Conservation (phyloP, 2,797 vertebrate genomes). For the Rhabdomys pumilio region DNA sequence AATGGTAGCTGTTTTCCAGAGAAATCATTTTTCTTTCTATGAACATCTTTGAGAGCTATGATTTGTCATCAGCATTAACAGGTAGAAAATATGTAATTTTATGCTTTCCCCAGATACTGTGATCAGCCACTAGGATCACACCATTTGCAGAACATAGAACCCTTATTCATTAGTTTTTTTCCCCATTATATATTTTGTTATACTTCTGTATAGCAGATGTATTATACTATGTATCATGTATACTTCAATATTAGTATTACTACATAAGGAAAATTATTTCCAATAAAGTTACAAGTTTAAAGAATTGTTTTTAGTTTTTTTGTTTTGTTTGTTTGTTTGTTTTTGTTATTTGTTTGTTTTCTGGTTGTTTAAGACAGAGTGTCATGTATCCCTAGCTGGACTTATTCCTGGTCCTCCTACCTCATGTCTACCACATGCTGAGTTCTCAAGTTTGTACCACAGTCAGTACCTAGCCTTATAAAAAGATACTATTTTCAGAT, state of each 20-base stretch:
- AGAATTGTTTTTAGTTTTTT: not conserved
- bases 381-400: not conserved
- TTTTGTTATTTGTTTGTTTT: not conserved
- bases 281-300: not conserved
- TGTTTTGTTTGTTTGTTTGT: not conserved
- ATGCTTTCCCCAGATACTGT: slow-evolving; percentile 32
- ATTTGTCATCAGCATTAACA: slow-evolving; percentile 12
- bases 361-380: not conserved
- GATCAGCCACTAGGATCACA: not conserved
- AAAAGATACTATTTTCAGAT: not conserved
- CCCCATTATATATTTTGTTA: not conserved
- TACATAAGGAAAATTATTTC: not conserved
- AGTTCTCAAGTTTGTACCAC: not conserved
- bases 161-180: not conserved
- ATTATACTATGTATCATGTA: too few species aligned
- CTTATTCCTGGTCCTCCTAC: not conserved
- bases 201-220: not conserved
- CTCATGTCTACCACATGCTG: not conserved
- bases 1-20: not conserved
- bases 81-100: not conserved
- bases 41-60: slow-evolving; percentile 23
- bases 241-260: slow-evolving; percentile 38
- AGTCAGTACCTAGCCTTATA: not conserved
- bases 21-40: not conserved
- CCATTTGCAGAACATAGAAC: not conserved